Percentiles rank a stretch among this genome's conserved stretches.
Evolutionary conservation across 2,113 vertebrate species (phyloP).

Genomic region (Pituophis catenifer): DNA sequence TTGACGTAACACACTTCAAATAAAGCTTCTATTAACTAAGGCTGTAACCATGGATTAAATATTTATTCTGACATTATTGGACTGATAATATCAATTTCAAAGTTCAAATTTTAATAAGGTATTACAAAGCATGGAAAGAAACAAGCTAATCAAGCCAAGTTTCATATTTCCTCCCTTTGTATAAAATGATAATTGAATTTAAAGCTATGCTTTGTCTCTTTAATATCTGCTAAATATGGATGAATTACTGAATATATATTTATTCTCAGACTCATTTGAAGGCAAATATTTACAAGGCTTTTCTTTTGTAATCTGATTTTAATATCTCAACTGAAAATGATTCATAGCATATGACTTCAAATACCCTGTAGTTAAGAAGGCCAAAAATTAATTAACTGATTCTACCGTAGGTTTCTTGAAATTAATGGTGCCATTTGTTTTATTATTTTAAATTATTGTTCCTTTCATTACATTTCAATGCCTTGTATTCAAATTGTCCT

Average conservation of each 20-base stretch:
- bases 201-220: conserved; percentile 78
- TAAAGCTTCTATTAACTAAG: conserved; percentile 73
- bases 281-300: conserved; percentile 81
- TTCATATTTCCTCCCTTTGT: conserved; percentile 73
- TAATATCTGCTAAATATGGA: conserved; percentile 82
- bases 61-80: conserved; percentile 76
- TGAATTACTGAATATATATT: conserved; percentile 82
- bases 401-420: conserved; percentile 73
- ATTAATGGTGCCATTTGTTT: conserved; percentile 67
- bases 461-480: conserved; percentile 58
- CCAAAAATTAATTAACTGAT: conserved; percentile 77
- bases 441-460: conserved; percentile 64
- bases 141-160: conserved; percentile 74
- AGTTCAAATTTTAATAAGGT: conserved; percentile 81
- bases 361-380: conserved; percentile 71
- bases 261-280: conserved; percentile 80
- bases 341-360: conserved; percentile 73
- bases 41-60: conserved; percentile 75
- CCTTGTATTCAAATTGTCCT: conserved; percentile 36
- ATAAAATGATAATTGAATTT: conserved; percentile 79
- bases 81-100: conserved; percentile 78
- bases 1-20: conserved; percentile 67
- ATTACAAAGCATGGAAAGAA: conserved; percentile 75
- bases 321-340: conserved; percentile 80
- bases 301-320: conserved; percentile 80